Evolutionary conservation across 2,888 invertebrate genomes (phyloP).

Genomic region (Polietes domitor): DNA sequence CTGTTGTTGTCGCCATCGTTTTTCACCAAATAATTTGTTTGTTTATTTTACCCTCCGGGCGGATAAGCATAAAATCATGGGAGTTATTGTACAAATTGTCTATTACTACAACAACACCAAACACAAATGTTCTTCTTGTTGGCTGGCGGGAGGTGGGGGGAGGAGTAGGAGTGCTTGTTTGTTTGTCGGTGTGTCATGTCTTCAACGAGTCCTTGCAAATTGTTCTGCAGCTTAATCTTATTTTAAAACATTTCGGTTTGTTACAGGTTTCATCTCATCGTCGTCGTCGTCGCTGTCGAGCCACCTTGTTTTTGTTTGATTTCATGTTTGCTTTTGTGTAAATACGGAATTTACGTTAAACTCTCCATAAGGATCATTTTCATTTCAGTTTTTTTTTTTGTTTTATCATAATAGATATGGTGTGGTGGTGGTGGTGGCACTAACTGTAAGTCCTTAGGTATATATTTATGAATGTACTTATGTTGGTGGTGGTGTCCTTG

Average conservation of each 20-base stretch:
- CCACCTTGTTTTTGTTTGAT: background rate
- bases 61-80: slow-evolving; percentile 65
- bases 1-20: slow-evolving; percentile 15
- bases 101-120: background rate
- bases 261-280: background rate
- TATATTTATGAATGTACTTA: background rate
- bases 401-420: background rate
- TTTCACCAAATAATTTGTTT: slow-evolving; percentile 69
- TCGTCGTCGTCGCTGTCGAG: background rate
- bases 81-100: slow-evolving; percentile 50
- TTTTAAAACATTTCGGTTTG: slow-evolving; percentile 24
- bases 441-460: background rate
- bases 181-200: no score
- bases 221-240: slow-evolving; percentile 28
- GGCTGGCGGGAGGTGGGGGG: no score
- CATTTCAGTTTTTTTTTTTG: background rate
- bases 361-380: slow-evolving; percentile 23
- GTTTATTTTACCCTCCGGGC: slow-evolving; percentile 65
- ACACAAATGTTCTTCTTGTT: no score
- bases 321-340: background rate
- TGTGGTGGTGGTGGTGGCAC: background rate
- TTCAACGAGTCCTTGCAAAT: background rate
- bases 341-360: slow-evolving; percentile 19
- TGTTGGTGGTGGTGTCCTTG: background rate
- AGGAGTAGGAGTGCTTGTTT: no score